phyloP scores from a whole-genome alignment of 2,113 vertebrate genomes.

The Phasianus colchicus region DNA sequence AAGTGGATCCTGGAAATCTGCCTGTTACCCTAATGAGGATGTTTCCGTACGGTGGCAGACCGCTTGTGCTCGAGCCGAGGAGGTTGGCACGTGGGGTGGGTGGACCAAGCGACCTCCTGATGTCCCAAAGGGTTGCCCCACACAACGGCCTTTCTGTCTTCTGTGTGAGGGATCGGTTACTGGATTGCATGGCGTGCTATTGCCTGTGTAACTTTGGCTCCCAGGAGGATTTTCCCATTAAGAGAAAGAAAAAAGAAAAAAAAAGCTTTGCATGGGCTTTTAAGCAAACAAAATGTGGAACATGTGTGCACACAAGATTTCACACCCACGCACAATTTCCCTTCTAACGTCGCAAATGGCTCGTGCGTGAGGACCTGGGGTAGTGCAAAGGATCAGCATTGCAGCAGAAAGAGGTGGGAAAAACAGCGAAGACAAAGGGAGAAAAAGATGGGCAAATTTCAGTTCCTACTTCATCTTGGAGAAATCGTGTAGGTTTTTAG shows the following conservation, averaged over 20 bases:
- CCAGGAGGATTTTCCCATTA: conserved; percentile 47
- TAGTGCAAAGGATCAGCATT: neutral
- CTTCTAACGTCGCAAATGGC: conserved; percentile 33
- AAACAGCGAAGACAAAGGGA: neutral
- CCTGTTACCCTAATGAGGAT: conserved; percentile 69
- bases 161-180: neutral
- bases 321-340: conserved; percentile 65
- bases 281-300: conserved; percentile 69
- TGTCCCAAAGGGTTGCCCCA: conserved; percentile 2
- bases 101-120: conserved; percentile 24
- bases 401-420: neutral
- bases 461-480: neutral
- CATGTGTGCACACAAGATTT: conserved; percentile 67
- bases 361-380: conserved; percentile 17
- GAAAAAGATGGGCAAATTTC: neutral
- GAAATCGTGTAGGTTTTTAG: neutral
- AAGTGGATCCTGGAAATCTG: conserved; percentile 70
- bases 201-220: conserved; percentile 21
- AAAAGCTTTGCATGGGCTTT: conserved; percentile 51
- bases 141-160: neutral
- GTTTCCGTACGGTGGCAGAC: conserved; percentile 23
- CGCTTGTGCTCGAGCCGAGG: neutral
- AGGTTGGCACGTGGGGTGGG: neutral
- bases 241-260: neutral
- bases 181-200: neutral